Percentiles rank a stretch among this genome's conserved stretches.
phyloP scores from a whole-genome alignment of 2,113 vertebrate species.

The Ellobius talpinus region DNA sequence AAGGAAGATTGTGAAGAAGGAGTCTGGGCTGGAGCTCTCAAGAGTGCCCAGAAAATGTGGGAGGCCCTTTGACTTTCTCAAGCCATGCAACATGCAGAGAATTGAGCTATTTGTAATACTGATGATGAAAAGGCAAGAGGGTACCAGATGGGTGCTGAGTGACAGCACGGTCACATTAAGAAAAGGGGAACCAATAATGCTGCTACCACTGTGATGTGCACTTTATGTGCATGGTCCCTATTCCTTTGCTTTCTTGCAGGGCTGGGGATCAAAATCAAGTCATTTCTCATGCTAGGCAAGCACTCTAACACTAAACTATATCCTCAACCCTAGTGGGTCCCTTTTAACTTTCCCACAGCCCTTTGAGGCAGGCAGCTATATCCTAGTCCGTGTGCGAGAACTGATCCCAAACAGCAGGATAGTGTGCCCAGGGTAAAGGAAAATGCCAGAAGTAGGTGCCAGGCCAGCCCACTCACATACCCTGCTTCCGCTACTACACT shows the following conservation, averaged over 20 bases:
- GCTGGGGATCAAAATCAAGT: neutral
- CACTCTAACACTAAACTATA: neutral
- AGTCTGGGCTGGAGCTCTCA: neutral
- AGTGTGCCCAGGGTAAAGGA: neutral
- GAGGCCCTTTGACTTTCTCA: neutral
- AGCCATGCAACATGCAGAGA: neutral
- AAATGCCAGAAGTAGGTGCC: neutral
- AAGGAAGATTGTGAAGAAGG: neutral
- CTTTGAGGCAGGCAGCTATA: neutral
- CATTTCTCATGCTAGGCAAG: neutral
- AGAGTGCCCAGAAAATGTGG: neutral
- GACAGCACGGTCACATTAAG: conserved; percentile 23
- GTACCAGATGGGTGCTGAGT: conserved; percentile 60
- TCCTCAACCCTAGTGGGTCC: neutral
- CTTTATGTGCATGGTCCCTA: neutral
- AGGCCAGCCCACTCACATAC: neutral
- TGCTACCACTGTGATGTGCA: neutral
- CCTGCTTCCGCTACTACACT: neutral
- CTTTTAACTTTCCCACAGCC: neutral
- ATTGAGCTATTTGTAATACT: neutral
- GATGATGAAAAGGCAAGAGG: neutral
- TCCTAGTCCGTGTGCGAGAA: neutral
- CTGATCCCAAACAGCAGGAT: neutral
- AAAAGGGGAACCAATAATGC: neutral
- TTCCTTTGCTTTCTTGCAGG: neutral